Evolutionary conservation across 2,888 invertebrate species (phyloP).

Genomic region (Metopia argyrocephala): DNA sequence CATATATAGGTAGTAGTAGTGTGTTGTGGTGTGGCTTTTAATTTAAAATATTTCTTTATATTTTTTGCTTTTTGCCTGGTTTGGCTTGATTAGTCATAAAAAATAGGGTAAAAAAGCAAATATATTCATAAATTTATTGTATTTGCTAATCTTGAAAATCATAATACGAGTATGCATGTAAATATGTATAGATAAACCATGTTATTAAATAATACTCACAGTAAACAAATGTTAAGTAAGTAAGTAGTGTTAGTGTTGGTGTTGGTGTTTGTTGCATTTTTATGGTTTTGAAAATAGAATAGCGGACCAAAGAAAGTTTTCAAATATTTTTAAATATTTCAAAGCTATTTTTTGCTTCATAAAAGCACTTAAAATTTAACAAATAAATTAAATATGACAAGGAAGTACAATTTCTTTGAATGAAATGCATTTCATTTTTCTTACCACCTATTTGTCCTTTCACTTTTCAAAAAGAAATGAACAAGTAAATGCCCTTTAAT

Average conservation of each 20-base stretch:
- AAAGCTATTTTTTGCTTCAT: too few species aligned
- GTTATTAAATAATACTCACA: constrained; percentile 56
- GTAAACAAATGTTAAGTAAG: neutral
- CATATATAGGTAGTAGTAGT: neutral
- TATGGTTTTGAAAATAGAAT: constrained; percentile 21
- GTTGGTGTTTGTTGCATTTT: neutral
- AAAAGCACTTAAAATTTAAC: neutral
- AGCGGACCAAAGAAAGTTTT: neutral
- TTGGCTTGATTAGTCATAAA: constrained; percentile 57
- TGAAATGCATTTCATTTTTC: neutral
- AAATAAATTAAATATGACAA: too few species aligned
- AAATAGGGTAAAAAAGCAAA: too few species aligned
- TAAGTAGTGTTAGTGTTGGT: neutral
- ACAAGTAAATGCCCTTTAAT: too few species aligned
- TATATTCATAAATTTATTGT: constrained; percentile 40
- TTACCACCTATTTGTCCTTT: neutral
- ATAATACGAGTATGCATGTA: constrained; percentile 24
- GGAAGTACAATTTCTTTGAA: neutral
- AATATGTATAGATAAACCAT: neutral
- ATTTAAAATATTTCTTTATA: neutral
- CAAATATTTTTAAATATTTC: too few species aligned
- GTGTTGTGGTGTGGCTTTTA: constrained; percentile 20
- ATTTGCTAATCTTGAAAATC: constrained; percentile 53
- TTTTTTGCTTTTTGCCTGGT: constrained; percentile 12
- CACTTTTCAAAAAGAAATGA: neutral